Evolutionary conservation across 2,888 invertebrate genomes (phyloP).

Genomic region (Ophioninae sp.): DNA sequence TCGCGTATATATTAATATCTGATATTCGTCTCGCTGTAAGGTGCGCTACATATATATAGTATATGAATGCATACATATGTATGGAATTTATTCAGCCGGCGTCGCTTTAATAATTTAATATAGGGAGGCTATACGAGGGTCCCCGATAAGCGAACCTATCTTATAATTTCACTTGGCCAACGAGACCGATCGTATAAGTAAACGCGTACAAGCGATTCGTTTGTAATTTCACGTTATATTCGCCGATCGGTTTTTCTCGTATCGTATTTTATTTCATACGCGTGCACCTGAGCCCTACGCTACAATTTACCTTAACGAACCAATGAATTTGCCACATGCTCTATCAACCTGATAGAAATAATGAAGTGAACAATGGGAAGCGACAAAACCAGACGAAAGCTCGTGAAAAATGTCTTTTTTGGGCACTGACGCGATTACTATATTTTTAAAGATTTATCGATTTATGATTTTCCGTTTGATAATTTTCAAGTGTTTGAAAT

Average conservation of each 20-base stretch:
- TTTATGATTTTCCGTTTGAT: no score
- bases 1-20: slow-evolving; percentile 51
- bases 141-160: slow-evolving; percentile 53
- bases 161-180: slow-evolving; percentile 57
- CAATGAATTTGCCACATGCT: slow-evolving; percentile 37
- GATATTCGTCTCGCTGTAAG: slow-evolving; percentile 35
- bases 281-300: slow-evolving; percentile 1
- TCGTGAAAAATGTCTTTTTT: no score
- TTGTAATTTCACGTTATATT: slow-evolving; percentile 56
- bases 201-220: slow-evolving; percentile 30
- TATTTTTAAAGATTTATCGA: no score
- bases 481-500: no score
- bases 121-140: slow-evolving; percentile 39
- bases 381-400: no score
- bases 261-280: slow-evolving; percentile 49
- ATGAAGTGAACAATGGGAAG: no score
- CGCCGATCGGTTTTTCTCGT: slow-evolving; percentile 45
- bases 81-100: slow-evolving; percentile 48
- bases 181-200: slow-evolving; percentile 41
- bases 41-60: neutral
- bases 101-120: slow-evolving; percentile 58
- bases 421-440: no score
- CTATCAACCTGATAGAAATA: slow-evolving; percentile 4
- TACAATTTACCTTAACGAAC: slow-evolving; percentile 55
- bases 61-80: neutral